Evolutionary conservation across 2,888 invertebrate genomes (phyloP), one percentile per base, ranked within the genome.

Genomic region (Hirudinaria manillensis): DNA sequence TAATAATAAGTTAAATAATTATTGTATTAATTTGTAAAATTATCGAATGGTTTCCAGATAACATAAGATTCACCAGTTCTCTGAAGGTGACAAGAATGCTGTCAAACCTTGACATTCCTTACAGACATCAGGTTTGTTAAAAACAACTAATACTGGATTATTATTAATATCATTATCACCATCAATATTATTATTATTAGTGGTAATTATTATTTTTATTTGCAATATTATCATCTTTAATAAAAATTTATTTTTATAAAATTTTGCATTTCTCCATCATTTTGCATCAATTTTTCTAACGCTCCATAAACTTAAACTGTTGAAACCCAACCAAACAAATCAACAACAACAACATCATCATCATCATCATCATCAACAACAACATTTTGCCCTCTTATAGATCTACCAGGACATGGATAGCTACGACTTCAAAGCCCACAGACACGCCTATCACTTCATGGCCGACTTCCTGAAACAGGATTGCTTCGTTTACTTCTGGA

Each of bases 381-480:
- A n/a, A n/a, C n/a, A n/a, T n/a, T n/a, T n/a, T n/a, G n/a, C n/a
- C n/a, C 29, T 24, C 24, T 6, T 34, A 4, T 70, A 78, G 78
- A 38, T 77, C 0, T 78, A 77, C 65, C 45, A 72, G 10, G 78
- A 78, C 67, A n/a, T 76, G 71, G 67, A 66, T 27, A 75, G 71
- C 36, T 72, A 75, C 36, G 53, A 71, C 36, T 7, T 65, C 32
- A 27, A 65, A 6, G 29, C 27, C 10, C 73, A 76, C 70, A 75
- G 78, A 21, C 75, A 78, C 65, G 71, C 77, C 3, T 65, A 68
- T 45, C 78, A 77, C 13, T 55, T 77, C 21, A 56, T 74, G 32
- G 74, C 78, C 21, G 74, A 78, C 32, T 78, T 78, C 61, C 56
- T 77, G 29, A 71, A 72, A 65, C 72, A 78, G 21, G 77, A 78